Conservation (phyloP, 1,140 invertebrate species). For the Drosophila santomea region DNA sequence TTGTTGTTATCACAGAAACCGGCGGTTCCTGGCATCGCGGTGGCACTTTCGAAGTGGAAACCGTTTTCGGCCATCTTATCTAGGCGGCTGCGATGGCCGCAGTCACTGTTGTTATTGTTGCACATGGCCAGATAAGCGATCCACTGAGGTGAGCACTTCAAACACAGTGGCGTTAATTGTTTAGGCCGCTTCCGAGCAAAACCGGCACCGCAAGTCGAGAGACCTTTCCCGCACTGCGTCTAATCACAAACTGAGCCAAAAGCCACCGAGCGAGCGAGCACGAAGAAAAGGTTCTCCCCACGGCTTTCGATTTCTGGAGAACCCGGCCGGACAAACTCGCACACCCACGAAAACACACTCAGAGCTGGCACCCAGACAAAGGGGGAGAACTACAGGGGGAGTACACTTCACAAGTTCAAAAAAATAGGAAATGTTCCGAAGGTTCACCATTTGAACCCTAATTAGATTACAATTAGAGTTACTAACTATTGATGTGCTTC, state of each 20-base stretch:
- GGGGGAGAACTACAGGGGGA: not conserved
- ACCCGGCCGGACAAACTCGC: slow-evolving; percentile 21
- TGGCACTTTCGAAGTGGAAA: slow-evolving; percentile 52
- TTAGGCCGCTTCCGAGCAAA: slow-evolving; percentile 12
- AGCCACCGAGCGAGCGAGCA: slow-evolving; percentile 13
- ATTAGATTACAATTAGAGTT: too few species aligned
- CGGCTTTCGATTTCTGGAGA: slow-evolving; percentile 70
- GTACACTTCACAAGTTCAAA: slow-evolving; percentile 4
- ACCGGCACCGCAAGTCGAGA: slow-evolving; percentile 10
- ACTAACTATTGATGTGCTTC: not conserved
- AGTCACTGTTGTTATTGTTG: slow-evolving; percentile 64
- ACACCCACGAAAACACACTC: slow-evolving; percentile 28
- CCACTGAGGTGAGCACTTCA: slow-evolving; percentile 32
- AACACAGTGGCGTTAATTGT: slow-evolving; percentile 19
- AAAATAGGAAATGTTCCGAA: too few species aligned
- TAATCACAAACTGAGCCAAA: slow-evolving; percentile 60
- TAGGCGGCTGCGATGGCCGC: slow-evolving; percentile 5
- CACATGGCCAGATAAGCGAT: slow-evolving; percentile 56
- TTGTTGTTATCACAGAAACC: slow-evolving; percentile 43
- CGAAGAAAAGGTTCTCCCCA: slow-evolving; percentile 34
- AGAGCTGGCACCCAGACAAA: not conserved
- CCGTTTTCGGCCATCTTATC: slow-evolving; percentile 65
- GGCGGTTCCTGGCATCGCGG: slow-evolving; percentile 18
- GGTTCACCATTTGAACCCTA: too few species aligned
- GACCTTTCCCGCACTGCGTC: slow-evolving; percentile 56